A percentile compares a stretch with the other conserved stretches of the same genome.
Evolutionary conservation across 2,888 invertebrate genomes (phyloP).

Genomic region (Atethmia centrago): DNA sequence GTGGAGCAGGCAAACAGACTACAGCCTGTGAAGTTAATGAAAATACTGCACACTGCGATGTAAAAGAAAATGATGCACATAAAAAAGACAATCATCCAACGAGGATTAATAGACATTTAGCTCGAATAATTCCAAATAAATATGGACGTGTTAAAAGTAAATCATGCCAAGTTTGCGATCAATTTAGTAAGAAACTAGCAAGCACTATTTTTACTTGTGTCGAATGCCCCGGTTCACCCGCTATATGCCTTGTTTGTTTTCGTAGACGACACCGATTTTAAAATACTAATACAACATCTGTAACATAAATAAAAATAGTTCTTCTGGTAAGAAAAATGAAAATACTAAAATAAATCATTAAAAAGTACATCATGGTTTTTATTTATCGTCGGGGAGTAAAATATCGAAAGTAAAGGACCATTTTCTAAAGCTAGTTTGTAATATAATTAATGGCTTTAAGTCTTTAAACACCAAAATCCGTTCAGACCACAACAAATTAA

Average conservation of each 20-base stretch:
- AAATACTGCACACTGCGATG: neutral
- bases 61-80: neutral
- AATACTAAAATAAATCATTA: neutral
- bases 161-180: slow-evolving; percentile 30
- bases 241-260: slow-evolving; percentile 31
- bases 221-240: slow-evolving; percentile 38
- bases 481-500: neutral
- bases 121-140: slow-evolving; percentile 16
- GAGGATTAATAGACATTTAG: slow-evolving; percentile 14
- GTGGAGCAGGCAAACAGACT: neutral
- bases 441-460: neutral
- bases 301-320: neutral
- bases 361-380: neutral
- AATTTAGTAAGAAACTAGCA: neutral
- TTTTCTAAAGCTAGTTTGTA: slow-evolving; percentile 3
- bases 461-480: neutral
- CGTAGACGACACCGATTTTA: slow-evolving; percentile 4
- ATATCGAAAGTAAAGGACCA: neutral
- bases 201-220: slow-evolving; percentile 27
- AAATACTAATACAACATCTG: neutral
- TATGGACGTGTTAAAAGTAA: neutral
- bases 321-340: neutral
- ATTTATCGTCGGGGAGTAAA: neutral
- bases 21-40: neutral
- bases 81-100: neutral